Conservation (phyloP, 23 tunicate genomes). For the Halocynthia aurantium region DNA sequence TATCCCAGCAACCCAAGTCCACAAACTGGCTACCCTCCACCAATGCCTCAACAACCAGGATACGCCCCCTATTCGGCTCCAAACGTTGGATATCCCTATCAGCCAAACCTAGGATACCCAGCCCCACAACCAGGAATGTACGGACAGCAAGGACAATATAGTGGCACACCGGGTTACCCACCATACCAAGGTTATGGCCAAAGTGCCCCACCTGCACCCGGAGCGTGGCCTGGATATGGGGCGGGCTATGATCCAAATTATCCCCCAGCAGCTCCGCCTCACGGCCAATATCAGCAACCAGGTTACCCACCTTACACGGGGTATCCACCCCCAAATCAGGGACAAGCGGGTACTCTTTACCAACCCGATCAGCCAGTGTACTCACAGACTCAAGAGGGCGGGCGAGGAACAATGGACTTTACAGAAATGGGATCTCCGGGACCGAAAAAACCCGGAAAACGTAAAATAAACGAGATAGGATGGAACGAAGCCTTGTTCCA, state of each 20-base stretch:
- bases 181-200: background rate
- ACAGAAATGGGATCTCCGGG: background rate
- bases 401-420: background rate
- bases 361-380: background rate
- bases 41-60: background rate
- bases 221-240: conserved; percentile 3
- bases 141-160: background rate
- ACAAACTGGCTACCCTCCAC: background rate
- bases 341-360: background rate
- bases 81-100: background rate
- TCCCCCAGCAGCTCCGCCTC: background rate
- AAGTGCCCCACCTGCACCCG: background rate
- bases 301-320: background rate
- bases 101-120: background rate
- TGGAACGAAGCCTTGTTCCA: background rate
- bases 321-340: background rate
- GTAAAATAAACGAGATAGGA: background rate
- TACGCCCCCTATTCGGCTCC: background rate
- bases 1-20: background rate
- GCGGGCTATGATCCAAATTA: background rate
- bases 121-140: background rate
- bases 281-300: background rate
- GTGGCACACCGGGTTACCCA: background rate
- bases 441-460: background rate
- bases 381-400: background rate